These are phyloP conservation scores for Podilymbus podiceps DNA, from an alignment of 2,113 vertebrate genomes.

Conservation along the genomic window DNA sequence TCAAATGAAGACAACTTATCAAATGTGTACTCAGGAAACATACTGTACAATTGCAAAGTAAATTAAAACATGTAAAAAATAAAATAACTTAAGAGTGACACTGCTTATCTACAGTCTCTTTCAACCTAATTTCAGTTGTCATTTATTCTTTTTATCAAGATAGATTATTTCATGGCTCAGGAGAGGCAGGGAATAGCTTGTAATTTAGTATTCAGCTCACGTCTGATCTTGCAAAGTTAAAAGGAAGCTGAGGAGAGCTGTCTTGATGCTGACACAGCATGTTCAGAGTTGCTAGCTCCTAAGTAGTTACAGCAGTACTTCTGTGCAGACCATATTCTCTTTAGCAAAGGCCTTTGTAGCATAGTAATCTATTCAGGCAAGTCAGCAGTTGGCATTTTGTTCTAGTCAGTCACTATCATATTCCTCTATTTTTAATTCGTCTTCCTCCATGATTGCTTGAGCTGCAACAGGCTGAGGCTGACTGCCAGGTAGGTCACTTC, in stretches of 20 bases:
- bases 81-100: background rate
- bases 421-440: constrained; percentile 85
- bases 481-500: constrained; percentile 78
- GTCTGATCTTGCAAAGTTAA: background rate
- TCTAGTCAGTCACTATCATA: constrained; percentile 81
- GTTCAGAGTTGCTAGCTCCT: background rate
- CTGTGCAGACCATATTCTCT: background rate
- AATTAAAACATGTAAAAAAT: constrained; percentile 44
- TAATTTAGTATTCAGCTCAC: background rate
- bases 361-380: background rate
- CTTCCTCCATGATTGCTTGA: constrained; percentile 76
- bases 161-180: background rate
- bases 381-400: background rate
- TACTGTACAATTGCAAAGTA: background rate
- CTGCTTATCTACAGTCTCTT: background rate
- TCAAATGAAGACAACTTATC: background rate
- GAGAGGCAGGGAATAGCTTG: background rate
- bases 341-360: background rate
- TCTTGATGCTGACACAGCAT: fast-evolving
- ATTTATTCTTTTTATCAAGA: background rate
- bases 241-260: background rate
- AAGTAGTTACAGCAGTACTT: background rate
- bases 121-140: background rate
- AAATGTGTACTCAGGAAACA: background rate
- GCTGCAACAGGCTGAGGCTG: constrained; percentile 81